These are phyloP conservation scores for Panonychus citri DNA, from an alignment of 1,140 invertebrate genomes.

Conservation along the genomic window DNA sequence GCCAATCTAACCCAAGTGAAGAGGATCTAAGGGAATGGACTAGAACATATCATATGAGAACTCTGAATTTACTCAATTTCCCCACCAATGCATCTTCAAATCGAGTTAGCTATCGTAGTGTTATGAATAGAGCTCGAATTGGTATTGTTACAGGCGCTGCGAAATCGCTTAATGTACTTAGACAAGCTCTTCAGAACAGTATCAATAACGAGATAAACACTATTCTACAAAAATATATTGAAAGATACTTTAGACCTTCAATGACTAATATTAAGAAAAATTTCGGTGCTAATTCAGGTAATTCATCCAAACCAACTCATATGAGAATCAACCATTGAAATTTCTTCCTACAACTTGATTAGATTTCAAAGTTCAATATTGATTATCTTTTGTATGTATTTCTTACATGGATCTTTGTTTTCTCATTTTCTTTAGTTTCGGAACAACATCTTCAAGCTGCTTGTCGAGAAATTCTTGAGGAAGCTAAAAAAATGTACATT, in stretches of 20 bases:
- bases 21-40: background rate
- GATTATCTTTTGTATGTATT: background rate
- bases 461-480: conserved; percentile 49
- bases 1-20: background rate
- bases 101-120: background rate
- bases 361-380: too few relatives aligned
- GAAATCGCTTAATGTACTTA: conserved; percentile 44
- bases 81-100: background rate
- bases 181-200: conserved; percentile 44
- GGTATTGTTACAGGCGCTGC: conserved; percentile 28
- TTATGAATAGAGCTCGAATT: conserved; percentile 4
- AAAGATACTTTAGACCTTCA: conserved; percentile 40
- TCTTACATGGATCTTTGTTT: background rate
- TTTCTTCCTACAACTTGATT: too few relatives aligned
- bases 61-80: background rate
- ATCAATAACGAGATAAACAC: conserved; percentile 51
- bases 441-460: conserved; percentile 47
- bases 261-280: conserved; percentile 50
- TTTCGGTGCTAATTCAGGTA: conserved; percentile 35
- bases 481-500: conserved; percentile 24
- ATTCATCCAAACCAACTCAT: background rate
- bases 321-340: background rate
- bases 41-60: background rate
- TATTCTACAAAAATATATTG: conserved; percentile 17
- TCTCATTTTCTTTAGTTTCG: conserved; percentile 26